Evolutionary conservation across 1,140 invertebrate genomes (phyloP), one percentile per base, ranked within the genome.

Genomic region (Oreohelix idahoensis): DNA sequence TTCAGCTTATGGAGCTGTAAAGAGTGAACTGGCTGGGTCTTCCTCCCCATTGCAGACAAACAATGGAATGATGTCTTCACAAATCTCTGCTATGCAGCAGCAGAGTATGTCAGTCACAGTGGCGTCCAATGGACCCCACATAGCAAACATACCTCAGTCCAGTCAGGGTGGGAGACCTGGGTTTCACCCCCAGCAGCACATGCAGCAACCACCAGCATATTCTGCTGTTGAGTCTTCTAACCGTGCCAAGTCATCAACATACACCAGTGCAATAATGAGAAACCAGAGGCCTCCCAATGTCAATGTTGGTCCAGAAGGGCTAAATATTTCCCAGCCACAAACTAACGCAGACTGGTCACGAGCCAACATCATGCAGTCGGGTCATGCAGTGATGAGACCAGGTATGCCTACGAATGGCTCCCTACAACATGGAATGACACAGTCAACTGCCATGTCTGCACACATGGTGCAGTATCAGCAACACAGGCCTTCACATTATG

Each of bases 261-360:
- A 90, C 82, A 92, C 90, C 32, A 92, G 91, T 89, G 87, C 92
- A 83, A 87, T 93, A 71, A 89, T 92, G 90, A 78, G 91, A 35
- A 91, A 90, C 79, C 92, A 92, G 83, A 88, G 92, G 84, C 92
- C 92, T 26, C 92, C 92, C n/a, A 93, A 93, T 86, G 92, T 93
- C 1, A 93, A 93, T 83, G 92, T 93, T 38, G 92, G 92, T 39
- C 92, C 92, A 1, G 92, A 93, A 71, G 92, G 92, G n/a, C 83
- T 93, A 17, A 93, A 93, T 84, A 93, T 93, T 79, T 91, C 92
- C 17, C 92, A 92, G 81, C 89, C 89, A 15, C 84, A 89, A 15
- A 82, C 85, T 74, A 85, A 85, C 78, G 35, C 81, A 0, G 87
- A 71, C 83, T 87, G 76, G 76, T 73, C 81, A 42, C 75, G 49